A percentile compares a stretch with the other conserved stretches of the same genome.
phyloP scores from a whole-genome alignment of 2,888 invertebrate species.

The Allacma fusca region DNA sequence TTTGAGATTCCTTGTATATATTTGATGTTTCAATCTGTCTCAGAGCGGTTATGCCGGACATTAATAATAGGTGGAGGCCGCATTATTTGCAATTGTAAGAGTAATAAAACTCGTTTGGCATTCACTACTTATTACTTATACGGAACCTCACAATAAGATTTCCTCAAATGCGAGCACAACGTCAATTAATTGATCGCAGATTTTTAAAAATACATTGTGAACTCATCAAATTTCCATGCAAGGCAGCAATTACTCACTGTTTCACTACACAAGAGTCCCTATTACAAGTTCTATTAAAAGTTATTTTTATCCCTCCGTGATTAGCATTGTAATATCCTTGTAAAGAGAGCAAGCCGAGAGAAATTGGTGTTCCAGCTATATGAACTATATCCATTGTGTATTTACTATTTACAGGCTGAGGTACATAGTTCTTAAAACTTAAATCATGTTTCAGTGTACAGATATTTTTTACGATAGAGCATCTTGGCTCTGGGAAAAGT shows the following conservation, averaged over 20 bases:
- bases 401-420: too few species aligned
- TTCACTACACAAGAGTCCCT: too few species aligned
- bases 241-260: not conserved
- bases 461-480: too few species aligned
- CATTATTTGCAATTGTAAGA: not conserved
- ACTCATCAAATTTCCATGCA: slow-evolving; percentile 6
- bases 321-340: too few species aligned
- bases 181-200: not conserved
- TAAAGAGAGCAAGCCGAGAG: too few species aligned
- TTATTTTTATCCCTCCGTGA: too few species aligned
- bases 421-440: too few species aligned
- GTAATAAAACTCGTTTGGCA: not conserved
- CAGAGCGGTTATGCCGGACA: not conserved
- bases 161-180: not conserved
- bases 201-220: not conserved
- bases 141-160: not conserved
- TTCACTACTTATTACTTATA: not conserved
- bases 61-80: not conserved
- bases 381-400: too few species aligned
- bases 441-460: too few species aligned
- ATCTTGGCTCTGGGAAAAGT: too few species aligned
- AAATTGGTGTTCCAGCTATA: too few species aligned
- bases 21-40: not conserved
- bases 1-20: not conserved
- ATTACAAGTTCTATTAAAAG: too few species aligned